Base-by-base conservation (phyloP, 2,797 vertebrate genomes). In the Artibeus jamaicensis region DNA sequence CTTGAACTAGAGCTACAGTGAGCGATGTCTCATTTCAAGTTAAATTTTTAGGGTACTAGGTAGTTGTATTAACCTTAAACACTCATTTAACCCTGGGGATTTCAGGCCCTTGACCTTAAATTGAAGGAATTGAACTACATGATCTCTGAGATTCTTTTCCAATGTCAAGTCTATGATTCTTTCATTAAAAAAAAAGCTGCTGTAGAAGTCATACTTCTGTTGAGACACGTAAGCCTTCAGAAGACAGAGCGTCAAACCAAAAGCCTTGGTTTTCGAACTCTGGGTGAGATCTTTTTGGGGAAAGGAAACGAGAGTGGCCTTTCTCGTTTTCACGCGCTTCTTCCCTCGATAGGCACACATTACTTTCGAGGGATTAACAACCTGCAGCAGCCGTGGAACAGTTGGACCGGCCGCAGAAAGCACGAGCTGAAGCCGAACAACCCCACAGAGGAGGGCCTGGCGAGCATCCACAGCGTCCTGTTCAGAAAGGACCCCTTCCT, bases 291-390 rank as follows among this genome's bases (percentile, higher is more conserved):
- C 15, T 44, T 78, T n/a, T 37, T 37, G 39, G 46, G 42, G 12
- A 50, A 81, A 73, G 53, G 57, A 77, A 57, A 78, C 3, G 15
- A 79, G 44, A 55, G n/a, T 32, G 44, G 6, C 21, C 2, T 57
- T 78, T 39, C 70, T 32, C 29, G 22, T 46, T 18, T 26, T 53
- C 37, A 29, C 3, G 34, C 7, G 1, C 15, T 42, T 46, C 82
- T 65, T 87, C 94, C 67, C 11, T 39, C n/a, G 5, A 14, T 91
- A 99, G 99, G 99, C 62, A 99, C 99, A 9, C 99, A 99, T 98
- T 99, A 99, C 95, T 99, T 99, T 96, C 98, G 99, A 9, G 99
- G 99, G 11, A 98, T 99, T 82, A 99, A 99, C 98, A 99, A 99
- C 98, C 99, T 98, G 95, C 99, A 99, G 91, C 99, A 99, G 97